These are phyloP conservation scores for Archegozetes longisetosus DNA, from an alignment of 1,140 invertebrate species.

Conservation along the genomic window DNA sequence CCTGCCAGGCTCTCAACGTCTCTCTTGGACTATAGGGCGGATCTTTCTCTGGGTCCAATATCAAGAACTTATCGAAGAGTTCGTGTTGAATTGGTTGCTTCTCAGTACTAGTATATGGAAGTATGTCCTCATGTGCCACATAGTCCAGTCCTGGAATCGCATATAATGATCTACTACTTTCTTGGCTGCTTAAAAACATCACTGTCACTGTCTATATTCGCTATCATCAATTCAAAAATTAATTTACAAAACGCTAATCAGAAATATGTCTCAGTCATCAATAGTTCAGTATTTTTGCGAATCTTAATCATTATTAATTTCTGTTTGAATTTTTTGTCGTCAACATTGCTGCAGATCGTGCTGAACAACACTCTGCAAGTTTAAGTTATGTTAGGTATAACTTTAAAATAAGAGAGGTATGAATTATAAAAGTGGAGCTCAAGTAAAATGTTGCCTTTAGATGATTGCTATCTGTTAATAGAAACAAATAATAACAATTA, in stretches of 20 bases:
- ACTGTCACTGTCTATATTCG: slow-evolving; percentile 90
- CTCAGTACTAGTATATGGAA: slow-evolving; percentile 30
- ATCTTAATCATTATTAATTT: too few species aligned
- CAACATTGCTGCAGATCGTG: too few species aligned
- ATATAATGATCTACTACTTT: slow-evolving; percentile 70
- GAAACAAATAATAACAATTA: too few species aligned
- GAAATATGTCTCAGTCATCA: background rate
- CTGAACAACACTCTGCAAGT: too few species aligned
- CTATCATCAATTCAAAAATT: slow-evolving; percentile 36
- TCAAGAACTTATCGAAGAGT: slow-evolving; percentile 87
- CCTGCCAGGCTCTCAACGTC: slow-evolving; percentile 83
- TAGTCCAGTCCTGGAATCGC: slow-evolving; percentile 83
- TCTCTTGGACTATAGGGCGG: slow-evolving; percentile 67
- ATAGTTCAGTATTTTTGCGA: too few species aligned
- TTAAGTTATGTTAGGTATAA: too few species aligned
- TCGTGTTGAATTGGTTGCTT: slow-evolving; percentile 61
- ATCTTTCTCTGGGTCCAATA: slow-evolving; percentile 59
- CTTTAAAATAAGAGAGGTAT: too few species aligned
- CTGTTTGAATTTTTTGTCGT: too few species aligned
- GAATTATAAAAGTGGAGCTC: too few species aligned
- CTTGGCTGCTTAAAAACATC: slow-evolving; percentile 90
- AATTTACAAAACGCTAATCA: background rate
- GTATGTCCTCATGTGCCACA: slow-evolving; percentile 77
- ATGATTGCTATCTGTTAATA: too few species aligned
- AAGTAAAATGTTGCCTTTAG: too few species aligned